These are phyloP conservation scores for Drepana arcuata DNA, from an alignment of 1,140 invertebrate genomes.

Conservation along the genomic window DNA sequence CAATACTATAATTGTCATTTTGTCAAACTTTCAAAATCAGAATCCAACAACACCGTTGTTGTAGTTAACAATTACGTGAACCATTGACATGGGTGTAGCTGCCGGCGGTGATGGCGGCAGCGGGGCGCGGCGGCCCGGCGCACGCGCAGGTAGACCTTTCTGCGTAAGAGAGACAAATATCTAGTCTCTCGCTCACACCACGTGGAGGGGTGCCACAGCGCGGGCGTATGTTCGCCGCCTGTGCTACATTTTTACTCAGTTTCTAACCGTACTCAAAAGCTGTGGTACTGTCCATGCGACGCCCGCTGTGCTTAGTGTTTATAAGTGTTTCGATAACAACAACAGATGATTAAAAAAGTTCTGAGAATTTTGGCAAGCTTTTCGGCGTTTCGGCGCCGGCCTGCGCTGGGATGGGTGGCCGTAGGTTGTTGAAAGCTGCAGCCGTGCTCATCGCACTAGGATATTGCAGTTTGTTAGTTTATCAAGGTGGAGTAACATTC, in stretches of 20 bases:
- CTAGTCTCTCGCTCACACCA: conserved; percentile 41
- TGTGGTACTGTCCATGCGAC: conserved; percentile 7
- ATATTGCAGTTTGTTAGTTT: conserved; percentile 77
- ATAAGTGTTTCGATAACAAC: conserved; percentile 47
- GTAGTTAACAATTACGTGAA: conserved; percentile 55
- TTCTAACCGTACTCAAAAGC: conserved; percentile 45
- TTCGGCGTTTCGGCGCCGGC: conserved; percentile 46
- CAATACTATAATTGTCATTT: too few relatives aligned
- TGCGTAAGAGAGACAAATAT: conserved; percentile 24
- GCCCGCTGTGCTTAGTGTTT: conserved; percentile 15
- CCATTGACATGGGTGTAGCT: conserved; percentile 61
- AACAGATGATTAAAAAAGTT: conserved; percentile 64
- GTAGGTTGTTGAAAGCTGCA: conserved; percentile 53
- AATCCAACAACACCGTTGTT: conserved; percentile 13
- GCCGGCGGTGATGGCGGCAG: conserved; percentile 30
- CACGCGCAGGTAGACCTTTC: conserved; percentile 56
- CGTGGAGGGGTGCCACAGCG: conserved; percentile 50
- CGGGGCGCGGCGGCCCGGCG: conserved; percentile 36
- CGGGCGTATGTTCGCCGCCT: conserved; percentile 49
- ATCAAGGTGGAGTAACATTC: conserved; percentile 72
- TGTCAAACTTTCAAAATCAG: background rate
- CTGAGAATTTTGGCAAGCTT: conserved; percentile 32
- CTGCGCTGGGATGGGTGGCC: conserved; percentile 73
- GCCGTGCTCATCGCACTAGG: conserved; percentile 60
- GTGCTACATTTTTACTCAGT: conserved; percentile 71